Conservation (phyloP, 2,888 invertebrate species). For the Eilema griseolum region DNA sequence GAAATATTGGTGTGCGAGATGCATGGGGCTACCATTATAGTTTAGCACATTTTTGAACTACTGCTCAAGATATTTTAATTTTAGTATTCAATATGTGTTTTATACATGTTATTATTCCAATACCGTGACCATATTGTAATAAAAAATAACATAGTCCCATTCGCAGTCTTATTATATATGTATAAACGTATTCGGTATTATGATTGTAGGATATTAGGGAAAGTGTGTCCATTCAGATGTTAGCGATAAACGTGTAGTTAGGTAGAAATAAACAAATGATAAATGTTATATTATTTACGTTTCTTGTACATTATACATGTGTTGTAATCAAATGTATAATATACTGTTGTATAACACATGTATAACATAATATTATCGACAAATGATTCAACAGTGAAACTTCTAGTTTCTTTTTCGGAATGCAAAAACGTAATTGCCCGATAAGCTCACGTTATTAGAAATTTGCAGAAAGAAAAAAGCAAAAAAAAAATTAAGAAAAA, state of each 20-base stretch:
- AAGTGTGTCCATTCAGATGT: conserved; percentile 66
- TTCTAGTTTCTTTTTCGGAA: conserved; percentile 74
- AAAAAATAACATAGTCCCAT: conserved; percentile 15
- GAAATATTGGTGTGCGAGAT: conserved; percentile 18
- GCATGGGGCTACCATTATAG: neutral
- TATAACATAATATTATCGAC: conserved; percentile 17
- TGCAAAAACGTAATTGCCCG: conserved; percentile 51
- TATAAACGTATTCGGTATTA: conserved; percentile 53
- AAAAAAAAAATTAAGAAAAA: conserved; percentile 71
- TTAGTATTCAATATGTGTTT: neutral
- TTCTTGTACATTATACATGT: conserved; percentile 17
- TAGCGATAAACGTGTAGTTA: conserved; percentile 58
- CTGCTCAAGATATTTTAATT: neutral
- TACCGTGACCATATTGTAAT: neutral
- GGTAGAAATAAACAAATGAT: conserved; percentile 55
- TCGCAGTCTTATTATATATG: conserved; percentile 32
- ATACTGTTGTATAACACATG: conserved; percentile 12
- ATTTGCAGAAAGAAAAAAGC: conserved; percentile 62
- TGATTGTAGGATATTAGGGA: conserved; percentile 59
- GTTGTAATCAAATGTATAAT: conserved; percentile 22
- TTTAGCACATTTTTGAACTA: neutral
- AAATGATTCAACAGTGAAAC: conserved; percentile 43
- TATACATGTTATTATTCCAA: conserved; percentile 24
- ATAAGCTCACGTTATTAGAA: conserved; percentile 56
- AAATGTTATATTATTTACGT: conserved; percentile 16